Evolutionary conservation across 2,888 invertebrate genomes (phyloP).

Genomic region (Schizotus pectinicornis): DNA sequence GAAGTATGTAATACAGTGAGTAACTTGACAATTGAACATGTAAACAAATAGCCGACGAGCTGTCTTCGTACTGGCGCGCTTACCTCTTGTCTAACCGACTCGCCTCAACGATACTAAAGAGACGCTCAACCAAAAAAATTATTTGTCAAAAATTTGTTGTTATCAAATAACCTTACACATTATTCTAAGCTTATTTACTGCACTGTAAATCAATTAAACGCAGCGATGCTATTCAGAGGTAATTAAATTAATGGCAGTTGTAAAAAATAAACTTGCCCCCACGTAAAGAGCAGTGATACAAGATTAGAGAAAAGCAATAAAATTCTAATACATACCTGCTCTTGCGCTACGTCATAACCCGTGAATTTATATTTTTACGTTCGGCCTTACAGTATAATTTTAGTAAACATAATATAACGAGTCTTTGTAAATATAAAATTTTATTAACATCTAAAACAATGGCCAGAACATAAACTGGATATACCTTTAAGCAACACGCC

Average conservation of each 20-base stretch:
- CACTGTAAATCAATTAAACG: no score
- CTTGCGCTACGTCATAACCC: conserved; percentile 20
- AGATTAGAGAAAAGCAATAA: conserved; percentile 21
- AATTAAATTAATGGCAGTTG: background rate
- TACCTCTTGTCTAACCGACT: no score
- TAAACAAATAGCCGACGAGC: no score
- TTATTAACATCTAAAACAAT: conserved; percentile 25
- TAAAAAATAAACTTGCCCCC: background rate
- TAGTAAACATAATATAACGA: conserved; percentile 24
- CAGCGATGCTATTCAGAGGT: no score
- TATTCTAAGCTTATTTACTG: no score
- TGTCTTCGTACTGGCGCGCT: no score
- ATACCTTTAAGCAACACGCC: conserved; percentile 16
- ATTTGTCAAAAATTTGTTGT: no score
- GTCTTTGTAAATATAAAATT: conserved; percentile 25
- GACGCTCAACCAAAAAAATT: no score
- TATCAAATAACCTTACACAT: no score
- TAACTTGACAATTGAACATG: no score
- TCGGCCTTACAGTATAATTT: conserved; percentile 24
- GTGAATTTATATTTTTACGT: conserved; percentile 25
- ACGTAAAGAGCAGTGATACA: conserved; percentile 5
- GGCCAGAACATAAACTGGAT: conserved; percentile 8
- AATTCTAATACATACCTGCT: conserved; percentile 17
- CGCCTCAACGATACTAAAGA: no score
- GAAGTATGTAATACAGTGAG: no score